A percentile compares a stretch with the other conserved stretches of the same genome.
These are phyloP conservation scores for Cichlasoma orientale DNA, from an alignment of 2,797 vertebrate species.

Conservation along the genomic window DNA sequence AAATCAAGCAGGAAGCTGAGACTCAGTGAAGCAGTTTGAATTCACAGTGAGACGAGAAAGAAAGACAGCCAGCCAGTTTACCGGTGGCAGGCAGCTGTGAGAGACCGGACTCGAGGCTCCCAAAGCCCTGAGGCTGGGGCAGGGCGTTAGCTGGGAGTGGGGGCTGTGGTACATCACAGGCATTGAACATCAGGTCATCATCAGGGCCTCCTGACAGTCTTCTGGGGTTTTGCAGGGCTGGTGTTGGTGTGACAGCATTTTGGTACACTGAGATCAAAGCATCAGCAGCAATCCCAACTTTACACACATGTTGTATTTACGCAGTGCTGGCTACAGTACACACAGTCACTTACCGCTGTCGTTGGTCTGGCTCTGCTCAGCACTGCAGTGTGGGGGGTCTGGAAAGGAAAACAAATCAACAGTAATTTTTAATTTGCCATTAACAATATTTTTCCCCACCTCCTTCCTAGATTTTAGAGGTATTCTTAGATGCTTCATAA, in stretches of 20 bases:
- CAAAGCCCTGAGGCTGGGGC: conserved; percentile 43
- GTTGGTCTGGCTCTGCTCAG: conserved; percentile 53
- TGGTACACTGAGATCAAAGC: conserved; percentile 15
- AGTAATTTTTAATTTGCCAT: not conserved
- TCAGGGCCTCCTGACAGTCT: conserved; percentile 35
- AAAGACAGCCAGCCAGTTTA: conserved; percentile 41
- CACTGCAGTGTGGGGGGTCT: conserved; percentile 59
- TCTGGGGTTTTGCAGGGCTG: conserved; percentile 50
- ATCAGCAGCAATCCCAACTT: conserved; percentile 3
- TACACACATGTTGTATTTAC: not conserved
- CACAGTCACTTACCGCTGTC: conserved; percentile 56
- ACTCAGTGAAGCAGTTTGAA: not conserved
- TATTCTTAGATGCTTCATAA: not conserved
- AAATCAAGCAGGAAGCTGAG: conserved; percentile 9
- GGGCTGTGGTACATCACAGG: conserved; percentile 38
- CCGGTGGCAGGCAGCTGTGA: conserved; percentile 44
- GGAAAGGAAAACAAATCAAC: not conserved
- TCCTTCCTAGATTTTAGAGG: not conserved
- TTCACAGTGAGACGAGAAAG: not conserved
- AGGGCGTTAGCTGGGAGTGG: not conserved
- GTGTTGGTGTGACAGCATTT: conserved; percentile 8
- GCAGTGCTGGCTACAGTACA: not conserved
- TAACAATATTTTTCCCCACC: not conserved
- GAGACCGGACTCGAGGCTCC: conserved; percentile 31
- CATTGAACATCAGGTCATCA: conserved; percentile 71